phyloP scores from a whole-genome alignment of 2,113 vertebrate genomes.

The Semnornis frantzii region DNA sequence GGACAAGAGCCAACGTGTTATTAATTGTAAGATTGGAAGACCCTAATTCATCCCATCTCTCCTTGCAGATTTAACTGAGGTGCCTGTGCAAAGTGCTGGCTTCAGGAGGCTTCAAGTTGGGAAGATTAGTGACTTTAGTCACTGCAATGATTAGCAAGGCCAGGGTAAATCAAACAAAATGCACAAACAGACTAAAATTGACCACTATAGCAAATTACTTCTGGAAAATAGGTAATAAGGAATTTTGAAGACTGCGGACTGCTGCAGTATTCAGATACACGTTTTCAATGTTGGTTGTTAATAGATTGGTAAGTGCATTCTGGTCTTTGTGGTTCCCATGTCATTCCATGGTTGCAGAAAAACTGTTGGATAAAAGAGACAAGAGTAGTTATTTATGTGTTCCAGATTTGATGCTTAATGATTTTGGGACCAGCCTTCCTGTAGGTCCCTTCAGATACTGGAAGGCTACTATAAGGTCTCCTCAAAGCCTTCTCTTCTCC shows the following conservation, averaged over 20 bases:
- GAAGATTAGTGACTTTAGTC: not conserved
- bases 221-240: not conserved
- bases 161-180: not conserved
- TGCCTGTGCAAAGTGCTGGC: not conserved
- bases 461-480: no score
- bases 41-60: not conserved
- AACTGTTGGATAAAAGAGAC: not conserved
- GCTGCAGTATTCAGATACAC: not conserved
- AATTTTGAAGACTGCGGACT: not conserved
- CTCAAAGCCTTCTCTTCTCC: no score
- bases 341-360: not conserved
- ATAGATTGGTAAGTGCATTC: not conserved
- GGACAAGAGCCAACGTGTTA: not conserved
- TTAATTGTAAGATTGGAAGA: not conserved
- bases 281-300: not conserved
- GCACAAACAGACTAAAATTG: accelerated
- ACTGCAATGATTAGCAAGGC: not conserved
- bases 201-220: not conserved
- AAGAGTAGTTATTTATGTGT: not conserved
- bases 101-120: not conserved
- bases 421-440: not conserved
- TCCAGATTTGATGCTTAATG: not conserved
- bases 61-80: not conserved
- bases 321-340: not conserved
- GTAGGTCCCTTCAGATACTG: no score